Evolutionary conservation across 2,888 invertebrate genomes (phyloP), one percentile per base, ranked within the genome.

Genomic region (Camptogramma bilineatum): DNA sequence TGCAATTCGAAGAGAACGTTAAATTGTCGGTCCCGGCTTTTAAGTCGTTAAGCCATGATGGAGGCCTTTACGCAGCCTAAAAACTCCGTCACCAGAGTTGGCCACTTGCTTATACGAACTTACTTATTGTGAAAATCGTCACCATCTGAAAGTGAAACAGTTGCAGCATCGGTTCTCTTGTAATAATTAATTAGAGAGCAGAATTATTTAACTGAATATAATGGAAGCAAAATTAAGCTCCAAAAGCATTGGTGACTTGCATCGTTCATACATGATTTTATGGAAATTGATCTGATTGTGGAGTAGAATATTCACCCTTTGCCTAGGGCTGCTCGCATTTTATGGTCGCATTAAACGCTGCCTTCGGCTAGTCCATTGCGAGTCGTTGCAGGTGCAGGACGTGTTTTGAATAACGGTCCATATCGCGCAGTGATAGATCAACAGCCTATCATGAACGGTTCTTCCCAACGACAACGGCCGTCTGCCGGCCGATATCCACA

Each of bases 371-470:
- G 63, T 64, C 34, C 9, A 3, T 50, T 46, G 4, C 46, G 34
- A 44, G 54, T 44, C 24, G 31, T 44, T 61, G 54, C 63, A 58
- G 17, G 24, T 58, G 63, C 63, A 64, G 17, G 50, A 53, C 63
- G 63, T 46, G 44, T 31, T 9, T 4, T 2, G 21, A 18, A 47
- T 62, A 52, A 54, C 44, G 44, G 18, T 34, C 19, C 42, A 16
- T 18, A 28, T 7, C 47, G 10, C 7, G 18, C 19, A 0, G 24
- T 54, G n/a, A 31, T 18, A 17, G 4, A 4, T 28, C 2, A 21
- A 39, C n/a, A 5, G 4, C 28, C 19, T 19, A 44, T 10, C 0
- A 44, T 42, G 18, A 42, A 54, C 47, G 52, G 59, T 1, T 60
- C 59, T 0, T 47, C 0, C 16, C n/a, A 52, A 18, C 21, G 18